A percentile compares a stretch with the other conserved stretches of the same genome.
Evolutionary conservation across 1,140 invertebrate genomes (phyloP).

Genomic region (Drosophila asahinai): DNA sequence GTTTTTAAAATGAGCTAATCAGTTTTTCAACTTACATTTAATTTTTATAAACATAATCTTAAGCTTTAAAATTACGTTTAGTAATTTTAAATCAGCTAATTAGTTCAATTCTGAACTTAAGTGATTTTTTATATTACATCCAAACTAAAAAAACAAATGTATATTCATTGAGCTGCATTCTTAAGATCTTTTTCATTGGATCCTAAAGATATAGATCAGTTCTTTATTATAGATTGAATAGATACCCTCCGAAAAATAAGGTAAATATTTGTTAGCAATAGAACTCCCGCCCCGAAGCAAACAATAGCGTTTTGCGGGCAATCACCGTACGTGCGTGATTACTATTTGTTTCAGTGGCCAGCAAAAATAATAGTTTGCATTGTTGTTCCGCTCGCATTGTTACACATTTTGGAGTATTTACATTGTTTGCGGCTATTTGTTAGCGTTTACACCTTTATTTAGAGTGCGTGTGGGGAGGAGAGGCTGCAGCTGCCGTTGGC

Average conservation of each 20-base stretch:
- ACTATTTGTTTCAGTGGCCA: constrained; percentile 26
- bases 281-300: background rate
- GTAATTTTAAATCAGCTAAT: too few relatives aligned
- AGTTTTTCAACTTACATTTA: too few relatives aligned
- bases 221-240: background rate
- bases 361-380: constrained; percentile 53
- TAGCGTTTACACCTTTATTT: constrained; percentile 34
- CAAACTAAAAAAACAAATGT: too few relatives aligned
- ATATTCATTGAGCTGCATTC: too few relatives aligned
- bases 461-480: constrained; percentile 18
- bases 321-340: constrained; percentile 9
- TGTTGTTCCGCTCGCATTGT: constrained; percentile 29
- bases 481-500: constrained; percentile 62
- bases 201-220: background rate
- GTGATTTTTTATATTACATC: too few relatives aligned
- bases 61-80: too few relatives aligned
- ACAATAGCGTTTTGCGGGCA: background rate
- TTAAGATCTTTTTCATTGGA: too few relatives aligned
- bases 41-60: too few relatives aligned
- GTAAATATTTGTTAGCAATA: background rate
- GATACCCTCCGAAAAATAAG: background rate
- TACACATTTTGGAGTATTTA: constrained; percentile 16
- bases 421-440: constrained; percentile 24
- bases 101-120: too few relatives aligned
- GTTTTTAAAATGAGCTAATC: too few relatives aligned